Conservation (phyloP, 2,888 invertebrate genomes). For the Pachycephus smyrnensis region DNA sequence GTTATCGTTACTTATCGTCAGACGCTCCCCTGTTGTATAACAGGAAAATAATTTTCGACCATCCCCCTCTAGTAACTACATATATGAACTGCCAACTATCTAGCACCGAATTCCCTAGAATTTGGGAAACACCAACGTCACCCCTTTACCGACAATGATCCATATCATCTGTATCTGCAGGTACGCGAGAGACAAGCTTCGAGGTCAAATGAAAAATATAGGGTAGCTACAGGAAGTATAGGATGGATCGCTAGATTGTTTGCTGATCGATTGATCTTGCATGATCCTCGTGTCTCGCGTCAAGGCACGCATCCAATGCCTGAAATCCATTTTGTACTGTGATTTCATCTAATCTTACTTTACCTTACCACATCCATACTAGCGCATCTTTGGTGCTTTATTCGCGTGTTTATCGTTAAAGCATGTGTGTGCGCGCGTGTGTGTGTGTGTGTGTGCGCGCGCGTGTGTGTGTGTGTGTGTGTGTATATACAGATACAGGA, state of each 20-base stretch:
- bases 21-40: neutral
- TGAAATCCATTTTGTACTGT: conserved; percentile 4
- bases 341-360: conserved; percentile 14
- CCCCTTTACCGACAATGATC: no score
- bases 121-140: no score
- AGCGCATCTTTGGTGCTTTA: neutral
- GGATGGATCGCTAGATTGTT: neutral
- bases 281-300: conserved; percentile 47
- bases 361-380: neutral
- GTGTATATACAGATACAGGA: no score
- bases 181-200: neutral
- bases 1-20: neutral
- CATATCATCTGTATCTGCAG: neutral
- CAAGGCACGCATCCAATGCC: conserved; percentile 44
- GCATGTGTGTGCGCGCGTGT: no score
- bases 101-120: neutral
- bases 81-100: neutral
- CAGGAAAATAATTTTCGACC: neutral
- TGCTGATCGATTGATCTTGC: conserved; percentile 33
- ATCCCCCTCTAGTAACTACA: neutral
- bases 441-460: no score
- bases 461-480: no score
- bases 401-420: neutral
- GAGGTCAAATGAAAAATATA: neutral
- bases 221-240: neutral